Percentiles rank a stretch among this genome's conserved stretches.
phyloP scores from a whole-genome alignment of 2,797 vertebrate species.

The Crenichthys baileyi region DNA sequence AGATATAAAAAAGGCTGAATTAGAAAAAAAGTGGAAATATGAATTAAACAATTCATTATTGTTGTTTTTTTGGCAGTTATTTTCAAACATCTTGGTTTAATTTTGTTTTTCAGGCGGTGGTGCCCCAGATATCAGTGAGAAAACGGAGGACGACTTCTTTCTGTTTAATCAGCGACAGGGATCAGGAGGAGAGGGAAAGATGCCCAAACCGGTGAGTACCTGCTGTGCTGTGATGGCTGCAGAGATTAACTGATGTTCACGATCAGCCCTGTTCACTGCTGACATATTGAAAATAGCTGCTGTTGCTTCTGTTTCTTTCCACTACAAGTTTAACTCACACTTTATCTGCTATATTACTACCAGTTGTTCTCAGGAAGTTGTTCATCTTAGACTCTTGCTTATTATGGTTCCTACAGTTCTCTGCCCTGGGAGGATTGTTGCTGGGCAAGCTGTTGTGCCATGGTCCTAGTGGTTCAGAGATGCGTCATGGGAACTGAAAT shows the following conservation, averaged over 20 bases:
- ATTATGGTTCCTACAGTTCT: background rate
- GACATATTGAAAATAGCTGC: conserved; percentile 1
- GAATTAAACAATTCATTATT: background rate
- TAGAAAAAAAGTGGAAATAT: background rate
- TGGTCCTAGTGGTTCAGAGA: too few relatives aligned
- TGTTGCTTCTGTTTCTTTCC: background rate
- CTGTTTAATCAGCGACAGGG: conserved; percentile 54
- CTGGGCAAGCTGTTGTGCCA: background rate
- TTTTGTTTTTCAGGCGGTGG: conserved; percentile 46
- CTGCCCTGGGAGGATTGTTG: background rate
- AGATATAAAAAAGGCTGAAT: background rate
- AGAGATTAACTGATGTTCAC: conserved; percentile 8
- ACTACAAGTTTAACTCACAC: background rate
- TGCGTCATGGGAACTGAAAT: too few relatives aligned
- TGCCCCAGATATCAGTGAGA: conserved; percentile 47
- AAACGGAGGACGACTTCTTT: conserved; percentile 70
- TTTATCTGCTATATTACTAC: background rate
- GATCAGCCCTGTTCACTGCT: background rate
- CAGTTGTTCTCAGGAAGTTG: background rate
- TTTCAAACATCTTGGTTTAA: background rate
- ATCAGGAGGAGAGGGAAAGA: conserved; percentile 62
- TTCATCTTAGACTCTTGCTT: background rate
- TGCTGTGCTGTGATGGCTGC: background rate
- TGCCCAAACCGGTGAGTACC: conserved; percentile 74
- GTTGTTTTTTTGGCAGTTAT: background rate